Evolutionary conservation across 2,113 vertebrate genomes (phyloP), one percentile per base, ranked within the genome.

Genomic region (Tragelaphus buxtoni): DNA sequence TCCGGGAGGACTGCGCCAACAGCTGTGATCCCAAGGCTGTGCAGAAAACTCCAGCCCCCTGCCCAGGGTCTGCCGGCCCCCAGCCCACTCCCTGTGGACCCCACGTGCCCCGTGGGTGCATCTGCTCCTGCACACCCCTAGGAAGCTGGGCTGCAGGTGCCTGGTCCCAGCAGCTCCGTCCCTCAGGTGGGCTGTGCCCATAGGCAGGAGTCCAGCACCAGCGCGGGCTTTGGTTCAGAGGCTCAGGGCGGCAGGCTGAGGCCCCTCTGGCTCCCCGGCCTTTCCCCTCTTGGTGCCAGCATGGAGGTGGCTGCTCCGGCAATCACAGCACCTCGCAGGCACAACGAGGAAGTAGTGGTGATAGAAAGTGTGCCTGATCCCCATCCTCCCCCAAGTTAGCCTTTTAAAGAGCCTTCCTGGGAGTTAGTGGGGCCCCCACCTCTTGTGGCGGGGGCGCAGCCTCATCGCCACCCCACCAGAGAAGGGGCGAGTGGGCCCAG

Each of bases 371-470:
- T 9, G 4, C 56, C 83, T 3, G 18, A 26, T 17, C 11, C n/a
- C 28, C 2, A 2, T 5, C 5, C 20, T 11, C 49, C 6, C 2
- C 0, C n/a, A 24, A 11, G n/a, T 7, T 13, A 45, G n/a, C 32
- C 89, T 63, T 58, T 35, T 5, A 3, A 17, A 39, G 5, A 53
- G 45, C 24, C 84, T 65, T 24, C 60, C 56, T n/a, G 35, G 17
- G 14, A 28, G 85, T 6, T 3, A 10, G 4, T 17, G 28, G n/a
- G 39, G 65, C 10, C 4, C 14, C 42, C 12, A 3, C 20, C 16
- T n/a, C 56, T 5, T 1, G 76, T 17, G 18, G 35, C 90, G 1
- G 7, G 16, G 9, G 35, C 39, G 20, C 18, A 74, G 51, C 14
- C 55, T 60, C 9, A 6, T 4, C 51, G 30, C 76, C 32, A 9